Evolutionary conservation across 2,113 vertebrate species (phyloP), one percentile per base, ranked within the genome.

Genomic region (Pterocles gutturalis): DNA sequence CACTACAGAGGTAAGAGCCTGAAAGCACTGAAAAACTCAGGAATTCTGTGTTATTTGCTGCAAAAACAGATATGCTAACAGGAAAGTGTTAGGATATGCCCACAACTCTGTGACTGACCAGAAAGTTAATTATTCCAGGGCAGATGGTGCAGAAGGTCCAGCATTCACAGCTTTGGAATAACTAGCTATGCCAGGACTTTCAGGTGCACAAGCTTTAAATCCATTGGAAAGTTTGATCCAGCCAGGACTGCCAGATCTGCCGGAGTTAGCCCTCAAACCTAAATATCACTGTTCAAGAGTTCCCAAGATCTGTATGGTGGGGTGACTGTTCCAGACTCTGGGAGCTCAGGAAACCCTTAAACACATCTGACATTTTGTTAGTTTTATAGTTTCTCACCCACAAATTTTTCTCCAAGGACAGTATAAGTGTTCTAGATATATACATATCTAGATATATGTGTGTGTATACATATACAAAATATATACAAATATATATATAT

Each of bases 171-270:
- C 29, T 77, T 76, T 48, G 36, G 10, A 48, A 38, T 9, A 70
- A 8, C n/a, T 69, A 64, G 7, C 34, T 53, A 4, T 49, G 18
- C 17, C 43, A 64, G 10, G 9, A 64, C 4, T 64, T 72, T 6
- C 25, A 53, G 4, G 20, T 2, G 20, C 10, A 22, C 1, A 0
- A 2, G 14, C 5, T 57, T 65, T 36, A 79, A 53, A 76, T 55
- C 6, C 55, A 26, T 21, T 43, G 17, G 33, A 24, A 92, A 76
- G 13, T 57, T 26, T 66, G 26, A 65, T 70, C 6, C 36, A 61
- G 4, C 5, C 12, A 78, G 25, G 10, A 43, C 10, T 18, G 31
- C 54, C 83, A 65, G 20, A 18, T 49, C 28, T 65, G 11, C 24
- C 38, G 5, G 16, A 4, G 4, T 1, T 51, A 43, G 14, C 29